phyloP scores from a whole-genome alignment of 2,888 invertebrate genomes.

The Anorthoa munda region DNA sequence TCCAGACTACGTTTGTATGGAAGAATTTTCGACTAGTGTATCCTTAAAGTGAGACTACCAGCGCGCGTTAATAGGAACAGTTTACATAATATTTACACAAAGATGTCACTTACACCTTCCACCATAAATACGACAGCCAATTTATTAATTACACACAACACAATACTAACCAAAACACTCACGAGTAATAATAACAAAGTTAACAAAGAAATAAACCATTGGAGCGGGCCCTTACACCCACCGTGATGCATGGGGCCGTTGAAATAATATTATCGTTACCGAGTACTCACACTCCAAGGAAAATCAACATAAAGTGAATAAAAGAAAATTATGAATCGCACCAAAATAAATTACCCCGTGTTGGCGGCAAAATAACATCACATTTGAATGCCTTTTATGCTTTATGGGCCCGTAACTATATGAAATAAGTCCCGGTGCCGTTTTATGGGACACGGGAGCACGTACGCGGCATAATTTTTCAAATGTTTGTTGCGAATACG shows the following conservation, averaged over 20 bases:
- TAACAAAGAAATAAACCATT: conserved; percentile 86
- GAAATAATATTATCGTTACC: conserved; percentile 91
- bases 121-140: conserved; percentile 39
- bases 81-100: neutral
- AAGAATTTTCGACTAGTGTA: too few relatives aligned
- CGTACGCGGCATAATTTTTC: conserved; percentile 88
- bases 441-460: conserved; percentile 88
- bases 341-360: conserved; percentile 90
- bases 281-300: conserved; percentile 89
- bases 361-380: conserved; percentile 91
- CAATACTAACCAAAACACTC: conserved; percentile 67
- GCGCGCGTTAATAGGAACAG: fast-evolving
- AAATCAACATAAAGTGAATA: conserved; percentile 91
- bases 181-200: conserved; percentile 80
- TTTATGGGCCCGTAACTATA: conserved; percentile 90
- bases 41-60: neutral
- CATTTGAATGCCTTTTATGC: conserved; percentile 91
- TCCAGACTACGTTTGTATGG: too few relatives aligned
- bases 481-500: conserved; percentile 81
- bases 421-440: conserved; percentile 87
- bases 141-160: conserved; percentile 62
- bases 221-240: conserved; percentile 71
- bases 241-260: conserved; percentile 88
- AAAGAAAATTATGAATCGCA: conserved; percentile 91
- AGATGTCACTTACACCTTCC: neutral